Base-by-base conservation (phyloP, 2,888 invertebrate species). In the Macaria liturata region DNA sequence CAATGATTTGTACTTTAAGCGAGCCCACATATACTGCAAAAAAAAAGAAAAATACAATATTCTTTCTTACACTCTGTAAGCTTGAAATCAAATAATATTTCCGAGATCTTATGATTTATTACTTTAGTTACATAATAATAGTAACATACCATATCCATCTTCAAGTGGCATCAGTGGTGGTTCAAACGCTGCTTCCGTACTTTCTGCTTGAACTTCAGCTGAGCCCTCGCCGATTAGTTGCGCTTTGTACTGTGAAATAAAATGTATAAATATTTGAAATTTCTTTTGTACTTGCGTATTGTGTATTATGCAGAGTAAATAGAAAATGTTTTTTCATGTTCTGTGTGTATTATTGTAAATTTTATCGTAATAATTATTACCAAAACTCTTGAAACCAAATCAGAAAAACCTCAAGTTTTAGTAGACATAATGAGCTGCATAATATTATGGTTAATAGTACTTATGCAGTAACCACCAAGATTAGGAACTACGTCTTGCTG, bases 1-100 rank as follows among this genome's bases (percentile, higher is more conserved):
- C 95, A 49, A 95, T 94, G 65, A 96, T 93, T 84, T 95, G 94
- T 0, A 95, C 95, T 76, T 93, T 94, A 9, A 93, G 69, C 0
- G 93, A 93, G 6, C 93, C 94, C 54, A 94, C 93, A 58, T 86
- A 92, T n/a, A 93, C 93, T 90, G 83, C 20, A 20, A 20, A 44
- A 82, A 86, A 7, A 8, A 45, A 1, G 34, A 47, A 5, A 44
- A 3, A 45, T 37, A 2, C 32, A 43, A 9, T 43, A 43, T 3
- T 3, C 20, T 9, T 3, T 3, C 20, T 9, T 43, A 9, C n/a
- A 43, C 9, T 43, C 20, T 20, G 20, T 20, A 20, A 20, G 34
- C 1, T 37, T 37, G 7, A 9, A 4, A n/a, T 9, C 4, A 1
- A 8, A 42, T 1, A 4, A 5, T 8, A 9, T 1, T 42, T 42